Evolutionary conservation across 2,113 vertebrate genomes (phyloP).

Genomic region (Pelecanoides urinatrix): DNA sequence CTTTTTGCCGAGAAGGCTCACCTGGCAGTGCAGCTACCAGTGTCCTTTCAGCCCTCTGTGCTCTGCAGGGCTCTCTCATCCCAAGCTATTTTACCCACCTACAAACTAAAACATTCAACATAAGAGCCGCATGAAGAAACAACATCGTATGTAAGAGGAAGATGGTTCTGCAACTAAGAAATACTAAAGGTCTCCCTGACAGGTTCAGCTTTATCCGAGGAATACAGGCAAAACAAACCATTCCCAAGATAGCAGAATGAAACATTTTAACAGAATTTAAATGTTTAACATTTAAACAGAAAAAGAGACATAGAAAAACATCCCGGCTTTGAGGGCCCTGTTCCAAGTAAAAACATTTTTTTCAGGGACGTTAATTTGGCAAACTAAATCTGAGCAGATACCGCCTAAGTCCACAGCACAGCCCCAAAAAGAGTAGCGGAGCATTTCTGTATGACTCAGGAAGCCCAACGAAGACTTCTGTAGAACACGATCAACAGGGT

Average conservation of each 20-base stretch:
- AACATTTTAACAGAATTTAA: too few relatives aligned
- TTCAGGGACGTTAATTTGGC: not conserved
- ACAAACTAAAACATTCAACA: not conserved
- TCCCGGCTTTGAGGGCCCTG: not conserved
- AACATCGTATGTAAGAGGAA: not conserved
- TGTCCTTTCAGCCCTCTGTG: not conserved
- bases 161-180: not conserved
- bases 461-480: slow-evolving; percentile 1
- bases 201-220: not conserved
- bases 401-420: not conserved
- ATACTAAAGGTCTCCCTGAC: not conserved
- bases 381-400: not conserved
- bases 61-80: not conserved
- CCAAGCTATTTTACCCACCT: not conserved
- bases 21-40: not conserved
- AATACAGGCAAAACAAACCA: not conserved
- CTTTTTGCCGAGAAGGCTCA: fast-evolving
- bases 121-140: not conserved
- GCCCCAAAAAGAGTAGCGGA: not conserved
- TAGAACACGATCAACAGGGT: slow-evolving; percentile 47
- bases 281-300: too few relatives aligned
- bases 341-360: slow-evolving; percentile 13
- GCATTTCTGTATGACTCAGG: slow-evolving; percentile 1
- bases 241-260: not conserved
- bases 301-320: not conserved